phyloP scores from a whole-genome alignment of 2,113 vertebrate species.

The Calidris pugnax region DNA sequence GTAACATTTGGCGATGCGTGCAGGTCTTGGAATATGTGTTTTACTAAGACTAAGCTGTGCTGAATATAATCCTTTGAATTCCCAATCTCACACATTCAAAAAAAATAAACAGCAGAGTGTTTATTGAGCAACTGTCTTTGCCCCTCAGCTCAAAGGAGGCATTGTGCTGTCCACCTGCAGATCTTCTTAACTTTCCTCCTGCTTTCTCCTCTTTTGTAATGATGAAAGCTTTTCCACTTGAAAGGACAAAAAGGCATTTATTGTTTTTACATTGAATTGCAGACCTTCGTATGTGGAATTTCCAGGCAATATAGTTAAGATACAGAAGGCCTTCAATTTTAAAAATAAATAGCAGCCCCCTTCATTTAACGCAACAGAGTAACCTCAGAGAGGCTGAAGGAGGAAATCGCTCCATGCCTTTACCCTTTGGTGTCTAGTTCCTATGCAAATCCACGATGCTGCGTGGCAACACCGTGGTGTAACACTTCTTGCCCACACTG shows the following conservation, averaged over 20 bases:
- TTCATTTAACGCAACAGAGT: neutral
- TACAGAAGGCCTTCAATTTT: neutral
- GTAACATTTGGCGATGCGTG: neutral
- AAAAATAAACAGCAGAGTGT: neutral
- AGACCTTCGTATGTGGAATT: neutral
- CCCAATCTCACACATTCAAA: neutral
- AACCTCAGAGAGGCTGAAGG: neutral
- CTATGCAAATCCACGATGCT: neutral
- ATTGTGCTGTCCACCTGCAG: conserved; percentile 52
- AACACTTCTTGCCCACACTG: neutral
- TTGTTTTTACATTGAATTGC: neutral
- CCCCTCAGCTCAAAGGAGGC: conserved; percentile 1
- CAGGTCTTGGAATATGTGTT: neutral
- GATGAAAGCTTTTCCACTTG: neutral
- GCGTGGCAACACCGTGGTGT: fast-evolving
- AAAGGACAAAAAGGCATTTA: neutral
- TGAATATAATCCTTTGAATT: conserved; percentile 44
- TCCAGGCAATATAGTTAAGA: neutral
- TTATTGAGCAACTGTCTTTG: conserved; percentile 19
- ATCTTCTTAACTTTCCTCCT: conserved; percentile 9
- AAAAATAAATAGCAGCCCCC: neutral
- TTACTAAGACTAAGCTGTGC: neutral
- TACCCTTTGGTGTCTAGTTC: neutral
- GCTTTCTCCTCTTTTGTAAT: neutral
- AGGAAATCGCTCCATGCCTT: neutral